Conservation (phyloP, 30 jellyfish, hydroid and myxozoan genomes). For the Aurelia coerulea region DNA sequence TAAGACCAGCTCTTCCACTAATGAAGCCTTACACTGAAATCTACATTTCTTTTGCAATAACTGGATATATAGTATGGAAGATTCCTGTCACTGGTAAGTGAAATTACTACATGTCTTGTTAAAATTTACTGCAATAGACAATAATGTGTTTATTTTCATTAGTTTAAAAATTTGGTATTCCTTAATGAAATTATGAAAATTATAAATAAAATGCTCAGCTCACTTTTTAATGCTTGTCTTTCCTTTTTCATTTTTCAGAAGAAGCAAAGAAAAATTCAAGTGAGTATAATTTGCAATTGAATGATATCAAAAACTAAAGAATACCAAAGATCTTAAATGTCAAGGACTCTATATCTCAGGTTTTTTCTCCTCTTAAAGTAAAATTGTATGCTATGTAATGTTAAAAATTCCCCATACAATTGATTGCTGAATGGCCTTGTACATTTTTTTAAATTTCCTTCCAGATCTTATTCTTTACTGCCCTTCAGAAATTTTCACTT, state of each 20-base stretch:
- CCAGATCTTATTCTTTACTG: neutral
- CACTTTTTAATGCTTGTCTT: neutral
- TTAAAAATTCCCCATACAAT: no score
- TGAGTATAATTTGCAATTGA: neutral
- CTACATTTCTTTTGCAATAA: slow-evolving; percentile 52
- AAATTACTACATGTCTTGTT: neutral
- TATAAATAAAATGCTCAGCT: no score
- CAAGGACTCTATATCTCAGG: no score
- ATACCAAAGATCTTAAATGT: no score
- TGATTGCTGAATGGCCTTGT: no score
- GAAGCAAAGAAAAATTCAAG: slow-evolving; percentile 62
- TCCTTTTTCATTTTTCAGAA: slow-evolving; percentile 20
- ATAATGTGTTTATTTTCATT: no score
- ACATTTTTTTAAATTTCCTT: no score
- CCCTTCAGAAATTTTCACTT: neutral
- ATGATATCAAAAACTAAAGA: no score
- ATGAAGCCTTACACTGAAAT: slow-evolving; percentile 42
- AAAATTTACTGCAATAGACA: neutral
- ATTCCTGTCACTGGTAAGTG: slow-evolving; percentile 61
- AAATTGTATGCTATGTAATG: no score
- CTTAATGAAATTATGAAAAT: no score
- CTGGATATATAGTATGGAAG: slow-evolving; percentile 47
- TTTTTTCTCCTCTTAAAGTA: no score
- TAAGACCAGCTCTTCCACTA: slow-evolving; percentile 46
- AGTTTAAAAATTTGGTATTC: no score